Base-by-base conservation (phyloP, 2,888 invertebrate species). In the Pediacus dermestoides region DNA sequence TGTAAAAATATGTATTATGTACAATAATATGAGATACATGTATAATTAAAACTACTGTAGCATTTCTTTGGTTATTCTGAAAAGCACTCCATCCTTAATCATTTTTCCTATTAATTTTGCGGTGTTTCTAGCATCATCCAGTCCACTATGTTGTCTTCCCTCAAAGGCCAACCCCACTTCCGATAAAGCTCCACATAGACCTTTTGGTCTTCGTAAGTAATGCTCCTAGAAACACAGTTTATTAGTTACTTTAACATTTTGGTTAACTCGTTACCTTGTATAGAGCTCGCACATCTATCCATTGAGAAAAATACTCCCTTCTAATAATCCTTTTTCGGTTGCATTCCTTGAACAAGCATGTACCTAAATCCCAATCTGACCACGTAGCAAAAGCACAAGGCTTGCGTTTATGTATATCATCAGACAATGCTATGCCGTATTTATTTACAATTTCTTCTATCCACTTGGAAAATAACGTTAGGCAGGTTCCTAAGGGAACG, bases 321-420 rank as follows among this genome's bases (percentile, higher is more conserved):
- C 73, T 74, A 30, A 64, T 61, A 34, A 81, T 63, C 18, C 71
- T 66, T 60, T 81, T 81, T n/a, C 80, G 66, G 26, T 62, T 66
- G 49, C 76, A 76, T 59, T 81, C 80, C 52, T 76, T 74, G 31
- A 70, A 67, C 15, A 81, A 61, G 49, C 78, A 80, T 12, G 71
- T 72, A 4, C 74, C 74, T 31, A 81, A 70, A 63, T 81, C 80
- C 79, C 79, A 80, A 62, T 80, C 77, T 44, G 73, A 72, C 80
- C 80, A 80, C 16, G 79, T 80, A 27, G 75, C 74, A 52, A 74
- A 72, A 3, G 70, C 70, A 48, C 71, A 73, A 48, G 68, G 70
- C 39, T 70, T 50, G 7, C 13, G n/a, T n/a, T n/a, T n/a, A n/a
- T n/a, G n/a, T 16, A 8, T 26, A 38, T 40, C 39, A 13, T 37